phyloP scores from a whole-genome alignment of 2,797 vertebrate species.

The Thunnus albacares region DNA sequence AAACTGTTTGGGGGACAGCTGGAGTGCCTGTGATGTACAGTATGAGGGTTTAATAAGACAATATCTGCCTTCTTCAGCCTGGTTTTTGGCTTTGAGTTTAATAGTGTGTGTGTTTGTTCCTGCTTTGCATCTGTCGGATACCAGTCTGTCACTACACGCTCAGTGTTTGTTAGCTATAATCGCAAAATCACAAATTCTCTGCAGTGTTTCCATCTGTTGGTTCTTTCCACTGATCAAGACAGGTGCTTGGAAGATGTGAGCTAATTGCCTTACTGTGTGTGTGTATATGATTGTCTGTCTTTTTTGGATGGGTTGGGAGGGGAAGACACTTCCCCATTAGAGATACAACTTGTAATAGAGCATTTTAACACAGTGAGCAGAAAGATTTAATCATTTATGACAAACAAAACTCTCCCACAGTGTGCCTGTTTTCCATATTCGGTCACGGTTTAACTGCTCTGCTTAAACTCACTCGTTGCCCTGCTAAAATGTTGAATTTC shows the following conservation, averaged over 20 bases:
- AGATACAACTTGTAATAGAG: not conserved
- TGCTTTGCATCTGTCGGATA: constrained; percentile 39
- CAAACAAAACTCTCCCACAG: not conserved
- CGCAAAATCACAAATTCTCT: constrained; percentile 28
- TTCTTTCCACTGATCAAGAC: constrained; percentile 31
- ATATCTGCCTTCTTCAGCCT: constrained; percentile 41
- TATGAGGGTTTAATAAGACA: constrained; percentile 51
- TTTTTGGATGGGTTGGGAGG: not conserved
- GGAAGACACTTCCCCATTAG: not conserved
- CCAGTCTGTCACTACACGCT: constrained; percentile 39
- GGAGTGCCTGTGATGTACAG: not conserved
- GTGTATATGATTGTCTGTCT: not conserved
- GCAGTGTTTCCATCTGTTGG: constrained; percentile 50
- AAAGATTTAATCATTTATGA: constrained; percentile 7
- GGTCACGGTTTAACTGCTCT: not conserved
- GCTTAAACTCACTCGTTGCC: not conserved
- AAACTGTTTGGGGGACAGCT: constrained; percentile 3
- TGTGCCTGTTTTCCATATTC: constrained; percentile 5
- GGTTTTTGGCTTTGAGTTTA: constrained; percentile 21
- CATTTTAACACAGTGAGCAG: not conserved
- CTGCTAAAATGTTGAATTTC: constrained; percentile 17
- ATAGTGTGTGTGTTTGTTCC: not conserved
- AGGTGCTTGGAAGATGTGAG: constrained; percentile 33
- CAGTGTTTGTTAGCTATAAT: constrained; percentile 41
- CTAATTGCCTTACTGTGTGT: constrained; percentile 4